Conservation (phyloP, 2,888 invertebrate genomes). For the Sinopyrophorus schimmeli region DNA sequence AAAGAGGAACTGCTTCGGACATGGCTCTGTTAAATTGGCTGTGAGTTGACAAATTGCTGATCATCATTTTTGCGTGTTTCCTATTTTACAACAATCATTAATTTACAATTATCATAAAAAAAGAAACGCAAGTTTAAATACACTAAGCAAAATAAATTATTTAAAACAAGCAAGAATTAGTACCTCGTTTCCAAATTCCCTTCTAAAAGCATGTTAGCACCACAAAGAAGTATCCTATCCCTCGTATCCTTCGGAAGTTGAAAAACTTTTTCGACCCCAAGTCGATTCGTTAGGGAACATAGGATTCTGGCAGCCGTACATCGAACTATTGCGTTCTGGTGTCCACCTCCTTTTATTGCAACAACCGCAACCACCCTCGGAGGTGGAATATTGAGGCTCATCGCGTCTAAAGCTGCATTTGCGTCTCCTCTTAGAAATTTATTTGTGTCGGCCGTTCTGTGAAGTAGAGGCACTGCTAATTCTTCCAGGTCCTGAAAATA, state of each 20-base stretch:
- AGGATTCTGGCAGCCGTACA: slow-evolving; percentile 81
- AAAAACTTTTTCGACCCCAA: slow-evolving; percentile 74
- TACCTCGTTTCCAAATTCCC: slow-evolving; percentile 84
- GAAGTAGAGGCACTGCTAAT: slow-evolving; percentile 76
- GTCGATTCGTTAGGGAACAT: slow-evolving; percentile 69
- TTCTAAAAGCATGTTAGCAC: slow-evolving; percentile 83
- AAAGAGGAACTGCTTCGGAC: slow-evolving; percentile 77
- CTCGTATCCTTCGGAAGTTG: slow-evolving; percentile 75
- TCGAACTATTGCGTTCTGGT: slow-evolving; percentile 87
- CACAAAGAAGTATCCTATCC: slow-evolving; percentile 76
- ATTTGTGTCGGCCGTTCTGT: slow-evolving; percentile 92
- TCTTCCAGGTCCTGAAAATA: slow-evolving; percentile 81
- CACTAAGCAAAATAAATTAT: neutral
- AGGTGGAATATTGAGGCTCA: slow-evolving; percentile 77
- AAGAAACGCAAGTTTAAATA: neutral
- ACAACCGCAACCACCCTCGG: slow-evolving; percentile 69
- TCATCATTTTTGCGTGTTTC: slow-evolving; percentile 76
- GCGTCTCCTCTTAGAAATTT: slow-evolving; percentile 91
- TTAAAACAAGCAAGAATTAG: slow-evolving; percentile 33
- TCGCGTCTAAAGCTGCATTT: slow-evolving; percentile 75
- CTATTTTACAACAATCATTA: too few relatives aligned
- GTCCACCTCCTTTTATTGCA: slow-evolving; percentile 70
- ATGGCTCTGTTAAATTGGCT: slow-evolving; percentile 75
- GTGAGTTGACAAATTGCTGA: slow-evolving; percentile 72
- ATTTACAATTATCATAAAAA: neutral